Conservation (phyloP, 1,140 invertebrate genomes). For the Drosophila suzukii region DNA sequence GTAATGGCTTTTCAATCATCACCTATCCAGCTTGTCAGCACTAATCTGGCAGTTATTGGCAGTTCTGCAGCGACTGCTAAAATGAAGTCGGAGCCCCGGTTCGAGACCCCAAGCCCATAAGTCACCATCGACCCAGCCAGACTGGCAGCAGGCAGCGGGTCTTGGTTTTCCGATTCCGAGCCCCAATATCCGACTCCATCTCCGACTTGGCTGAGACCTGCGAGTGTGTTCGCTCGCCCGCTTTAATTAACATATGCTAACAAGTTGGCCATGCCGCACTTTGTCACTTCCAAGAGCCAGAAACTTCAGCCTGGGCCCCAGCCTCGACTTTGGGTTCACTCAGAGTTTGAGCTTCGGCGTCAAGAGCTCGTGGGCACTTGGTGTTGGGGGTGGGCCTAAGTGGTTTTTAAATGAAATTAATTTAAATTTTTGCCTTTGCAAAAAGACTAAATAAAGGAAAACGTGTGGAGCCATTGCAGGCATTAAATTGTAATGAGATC, state of each 20-base stretch:
- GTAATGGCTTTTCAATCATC: conserved; percentile 26
- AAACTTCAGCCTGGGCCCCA: conserved; percentile 29
- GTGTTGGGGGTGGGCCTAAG: conserved; percentile 79
- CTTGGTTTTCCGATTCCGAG: conserved; percentile 5
- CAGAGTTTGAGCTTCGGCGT: conserved; percentile 42
- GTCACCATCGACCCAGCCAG: conserved; percentile 59
- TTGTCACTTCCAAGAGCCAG: conserved; percentile 74
- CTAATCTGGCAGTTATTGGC: conserved; percentile 66
- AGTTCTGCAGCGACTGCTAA: conserved; percentile 46
- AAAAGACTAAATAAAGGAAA: conserved; percentile 23
- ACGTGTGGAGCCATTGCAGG: conserved; percentile 34
- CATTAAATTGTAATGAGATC: conserved; percentile 80
- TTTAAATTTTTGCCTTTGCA: conserved; percentile 66
- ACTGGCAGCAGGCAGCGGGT: conserved; percentile 67
- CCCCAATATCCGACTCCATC: conserved; percentile 17
- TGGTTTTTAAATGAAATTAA: conserved; percentile 82
- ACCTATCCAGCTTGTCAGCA: conserved; percentile 40
- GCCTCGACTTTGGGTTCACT: conserved; percentile 23
- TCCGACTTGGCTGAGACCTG: conserved; percentile 30
- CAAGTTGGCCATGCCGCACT: conserved; percentile 80
- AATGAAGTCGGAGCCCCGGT: conserved; percentile 68
- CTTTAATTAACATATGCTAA: conserved; percentile 83
- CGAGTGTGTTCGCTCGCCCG: conserved; percentile 60
- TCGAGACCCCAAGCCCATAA: conserved; percentile 72
- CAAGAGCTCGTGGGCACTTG: conserved; percentile 54